Percentiles rank a stretch among this genome's conserved stretches.
Conservation (phyloP, 2,797 vertebrate genomes). For the Eleutherodactylus coqui region DNA sequence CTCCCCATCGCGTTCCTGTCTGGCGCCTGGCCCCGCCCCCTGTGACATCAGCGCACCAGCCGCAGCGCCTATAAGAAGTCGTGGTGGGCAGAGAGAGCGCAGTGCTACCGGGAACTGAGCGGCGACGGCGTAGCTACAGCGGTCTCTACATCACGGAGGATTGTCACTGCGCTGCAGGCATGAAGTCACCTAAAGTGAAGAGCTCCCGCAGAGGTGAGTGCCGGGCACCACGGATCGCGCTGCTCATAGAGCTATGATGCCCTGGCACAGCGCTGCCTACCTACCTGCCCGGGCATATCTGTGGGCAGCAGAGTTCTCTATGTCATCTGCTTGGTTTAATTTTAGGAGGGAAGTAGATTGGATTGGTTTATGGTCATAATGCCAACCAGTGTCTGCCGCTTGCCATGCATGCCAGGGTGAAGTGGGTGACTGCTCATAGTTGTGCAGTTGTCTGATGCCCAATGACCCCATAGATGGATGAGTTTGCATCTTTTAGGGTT, state of each 20-base stretch:
- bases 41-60: constrained; percentile 23
- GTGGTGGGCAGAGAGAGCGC: no score
- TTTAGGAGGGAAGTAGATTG: neutral
- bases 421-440: neutral
- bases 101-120: no score
- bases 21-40: neutral
- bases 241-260: no score
- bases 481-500: neutral
- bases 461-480: neutral
- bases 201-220: constrained; percentile 70
- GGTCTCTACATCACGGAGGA: neutral
- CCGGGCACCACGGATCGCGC: neutral
- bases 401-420: neutral
- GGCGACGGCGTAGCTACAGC: no score
- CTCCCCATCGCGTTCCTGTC: neutral
- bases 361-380: neutral
- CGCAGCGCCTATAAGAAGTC: constrained; percentile 8
- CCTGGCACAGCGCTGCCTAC: no score
- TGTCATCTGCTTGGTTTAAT: neutral
- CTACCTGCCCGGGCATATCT: no score
- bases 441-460: neutral
- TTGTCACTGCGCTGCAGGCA: constrained; percentile 53
- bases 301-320: no score
- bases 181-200: constrained; percentile 82
- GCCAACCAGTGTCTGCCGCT: neutral